These are phyloP conservation scores for Drosophila rubida DNA, from an alignment of 2,888 invertebrate species.

Conservation along the genomic window DNA sequence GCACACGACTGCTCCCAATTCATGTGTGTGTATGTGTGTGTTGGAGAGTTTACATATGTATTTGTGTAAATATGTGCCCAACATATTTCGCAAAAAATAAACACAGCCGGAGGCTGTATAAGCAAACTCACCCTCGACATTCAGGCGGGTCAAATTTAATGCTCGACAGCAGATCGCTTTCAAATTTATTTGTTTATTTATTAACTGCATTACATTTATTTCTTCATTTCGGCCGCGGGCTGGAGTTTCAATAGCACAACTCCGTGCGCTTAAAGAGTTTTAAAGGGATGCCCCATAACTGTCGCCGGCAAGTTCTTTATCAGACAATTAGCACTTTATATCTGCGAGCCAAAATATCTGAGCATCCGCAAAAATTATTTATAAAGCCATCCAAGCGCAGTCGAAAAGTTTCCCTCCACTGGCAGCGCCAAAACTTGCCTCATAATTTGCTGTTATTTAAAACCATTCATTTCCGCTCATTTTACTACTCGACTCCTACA, in stretches of 20 bases:
- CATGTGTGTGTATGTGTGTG: slow-evolving; percentile 27
- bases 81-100: slow-evolving; percentile 78
- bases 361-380: slow-evolving; percentile 73
- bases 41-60: slow-evolving; percentile 66
- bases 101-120: slow-evolving; percentile 68
- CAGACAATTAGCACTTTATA: slow-evolving; percentile 64
- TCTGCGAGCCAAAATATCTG: slow-evolving; percentile 38
- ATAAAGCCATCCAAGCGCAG: slow-evolving; percentile 70
- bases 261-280: no score
- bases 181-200: slow-evolving; percentile 81
- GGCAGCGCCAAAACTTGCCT: slow-evolving; percentile 67
- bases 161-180: slow-evolving; percentile 36
- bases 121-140: slow-evolving; percentile 38
- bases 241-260: no score
- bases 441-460: slow-evolving; percentile 81
- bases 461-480: slow-evolving; percentile 82
- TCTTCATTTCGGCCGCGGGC: slow-evolving; percentile 55
- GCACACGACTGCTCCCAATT: slow-evolving; percentile 48
- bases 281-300: slow-evolving; percentile 20
- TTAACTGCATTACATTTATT: slow-evolving; percentile 77
- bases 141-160: slow-evolving; percentile 41
- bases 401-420: slow-evolving; percentile 64
- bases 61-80: slow-evolving; percentile 75
- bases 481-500: slow-evolving; percentile 63
- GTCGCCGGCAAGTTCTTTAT: slow-evolving; percentile 35